Conservation (phyloP, 2,888 invertebrate species). For the Andrena marginata region DNA sequence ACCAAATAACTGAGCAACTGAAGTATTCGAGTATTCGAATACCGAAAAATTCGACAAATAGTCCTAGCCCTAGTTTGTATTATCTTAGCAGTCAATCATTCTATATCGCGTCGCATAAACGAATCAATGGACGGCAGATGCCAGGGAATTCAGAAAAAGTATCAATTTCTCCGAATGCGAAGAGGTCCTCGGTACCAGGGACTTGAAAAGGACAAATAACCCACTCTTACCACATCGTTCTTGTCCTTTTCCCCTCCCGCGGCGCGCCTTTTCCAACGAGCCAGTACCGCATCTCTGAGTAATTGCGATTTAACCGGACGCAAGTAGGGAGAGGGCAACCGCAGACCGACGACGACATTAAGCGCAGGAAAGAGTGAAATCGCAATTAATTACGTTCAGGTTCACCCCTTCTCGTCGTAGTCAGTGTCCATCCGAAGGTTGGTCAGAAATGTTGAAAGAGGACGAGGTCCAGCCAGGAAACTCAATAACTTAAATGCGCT, state of each 20-base stretch:
- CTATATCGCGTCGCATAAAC: neutral
- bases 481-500: conserved; percentile 79
- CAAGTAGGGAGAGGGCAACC: conserved; percentile 73
- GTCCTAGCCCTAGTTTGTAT: neutral
- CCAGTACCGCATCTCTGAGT: conserved; percentile 74
- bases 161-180: conserved; percentile 27
- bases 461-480: conserved; percentile 56
- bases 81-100: neutral
- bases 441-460: conserved; percentile 63
- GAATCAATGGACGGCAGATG: conserved; percentile 6
- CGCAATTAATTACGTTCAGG: conserved; percentile 81
- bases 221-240: conserved; percentile 56
- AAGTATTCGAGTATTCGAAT: too few relatives aligned
- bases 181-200: conserved; percentile 33
- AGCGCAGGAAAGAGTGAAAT: conserved; percentile 82
- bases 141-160: conserved; percentile 23
- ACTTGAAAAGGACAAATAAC: conserved; percentile 67
- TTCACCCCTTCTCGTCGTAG: conserved; percentile 64
- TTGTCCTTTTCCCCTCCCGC: conserved; percentile 47
- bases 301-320: conserved; percentile 80
- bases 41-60: too few relatives aligned
- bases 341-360: conserved; percentile 77
- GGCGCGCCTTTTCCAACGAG: conserved; percentile 51
- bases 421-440: conserved; percentile 64
- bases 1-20: too few relatives aligned